A percentile compares a stretch with the other conserved stretches of the same genome.
Conservation (phyloP, 2,113 vertebrate species). For the Misgurnus mizolepis region DNA sequence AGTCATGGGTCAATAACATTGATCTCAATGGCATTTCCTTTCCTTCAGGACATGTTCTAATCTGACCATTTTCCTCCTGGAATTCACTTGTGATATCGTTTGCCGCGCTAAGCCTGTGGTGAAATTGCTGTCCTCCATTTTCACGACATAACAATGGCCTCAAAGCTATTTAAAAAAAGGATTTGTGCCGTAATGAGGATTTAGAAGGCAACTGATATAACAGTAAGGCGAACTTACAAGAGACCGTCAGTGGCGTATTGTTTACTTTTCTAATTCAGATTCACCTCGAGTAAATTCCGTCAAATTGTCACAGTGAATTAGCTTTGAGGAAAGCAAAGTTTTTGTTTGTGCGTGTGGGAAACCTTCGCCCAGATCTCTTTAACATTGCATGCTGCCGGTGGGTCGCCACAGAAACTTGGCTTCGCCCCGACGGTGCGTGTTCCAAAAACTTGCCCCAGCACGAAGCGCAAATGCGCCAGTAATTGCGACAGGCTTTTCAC, state of each 20-base stretch:
- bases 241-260: constrained; percentile 29
- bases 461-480: constrained; percentile 46
- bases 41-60: constrained; percentile 61
- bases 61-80: constrained; percentile 63
- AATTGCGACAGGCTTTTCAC: constrained; percentile 52
- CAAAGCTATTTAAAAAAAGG: constrained; percentile 41
- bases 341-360: background rate
- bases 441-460: constrained; percentile 42
- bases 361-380: background rate
- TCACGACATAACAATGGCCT: constrained; percentile 45
- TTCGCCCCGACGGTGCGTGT: constrained; percentile 13
- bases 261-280: constrained; percentile 32
- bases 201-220: constrained; percentile 46
- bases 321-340: constrained; percentile 15
- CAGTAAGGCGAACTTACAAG: constrained; percentile 2
- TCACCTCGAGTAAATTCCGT: constrained; percentile 15
- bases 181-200: constrained; percentile 43
- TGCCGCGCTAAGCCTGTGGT: constrained; percentile 60
- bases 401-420: constrained; percentile 36
- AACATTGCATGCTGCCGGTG: constrained; percentile 11
- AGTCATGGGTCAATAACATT: constrained; percentile 55
- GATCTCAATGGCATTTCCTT: constrained; percentile 65
- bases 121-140: constrained; percentile 63
- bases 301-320: constrained; percentile 25
- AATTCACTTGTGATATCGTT: constrained; percentile 60